Evolutionary conservation across 2,888 invertebrate genomes (phyloP).

Genomic region (Acrocera orbiculus): DNA sequence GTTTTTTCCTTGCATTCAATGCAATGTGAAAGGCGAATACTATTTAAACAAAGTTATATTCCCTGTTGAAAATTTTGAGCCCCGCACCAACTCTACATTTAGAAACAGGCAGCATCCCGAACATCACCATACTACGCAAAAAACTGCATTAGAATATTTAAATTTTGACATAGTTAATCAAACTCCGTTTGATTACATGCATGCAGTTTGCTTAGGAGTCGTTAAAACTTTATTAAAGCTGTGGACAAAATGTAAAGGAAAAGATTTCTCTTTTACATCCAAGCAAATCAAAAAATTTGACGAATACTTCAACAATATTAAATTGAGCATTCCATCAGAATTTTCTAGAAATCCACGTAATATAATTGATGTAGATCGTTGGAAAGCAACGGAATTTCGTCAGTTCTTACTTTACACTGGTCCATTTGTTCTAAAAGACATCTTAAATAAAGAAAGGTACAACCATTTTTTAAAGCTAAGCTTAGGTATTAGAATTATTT

Average conservation of each 20-base stretch:
- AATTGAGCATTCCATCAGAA: not conserved
- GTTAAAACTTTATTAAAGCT: not conserved
- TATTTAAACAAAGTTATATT: not conserved
- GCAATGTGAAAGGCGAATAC: not conserved
- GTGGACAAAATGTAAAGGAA: not conserved
- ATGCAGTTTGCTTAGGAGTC: slow-evolving; percentile 4
- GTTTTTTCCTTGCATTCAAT: not conserved
- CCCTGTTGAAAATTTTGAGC: not conserved
- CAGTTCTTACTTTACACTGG: not conserved
- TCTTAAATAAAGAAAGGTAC: not conserved
- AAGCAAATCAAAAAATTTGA: not conserved
- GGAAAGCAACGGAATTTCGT: not conserved
- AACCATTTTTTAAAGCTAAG: not conserved
- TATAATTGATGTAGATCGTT: not conserved
- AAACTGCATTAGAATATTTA: not conserved
- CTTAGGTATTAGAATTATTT: not conserved
- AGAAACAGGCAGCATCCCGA: not conserved
- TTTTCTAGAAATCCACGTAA: not conserved
- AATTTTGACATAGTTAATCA: not conserved
- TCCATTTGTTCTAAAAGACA: not conserved
- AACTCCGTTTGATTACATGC: slow-evolving; percentile 5
- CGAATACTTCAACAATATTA: not conserved
- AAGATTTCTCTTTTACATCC: not conserved
- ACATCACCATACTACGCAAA: not conserved
- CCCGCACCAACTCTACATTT: not conserved